These are phyloP conservation scores for Leptodactylus fuscus DNA, from an alignment of 2,113 vertebrate species.

Conservation along the genomic window DNA sequence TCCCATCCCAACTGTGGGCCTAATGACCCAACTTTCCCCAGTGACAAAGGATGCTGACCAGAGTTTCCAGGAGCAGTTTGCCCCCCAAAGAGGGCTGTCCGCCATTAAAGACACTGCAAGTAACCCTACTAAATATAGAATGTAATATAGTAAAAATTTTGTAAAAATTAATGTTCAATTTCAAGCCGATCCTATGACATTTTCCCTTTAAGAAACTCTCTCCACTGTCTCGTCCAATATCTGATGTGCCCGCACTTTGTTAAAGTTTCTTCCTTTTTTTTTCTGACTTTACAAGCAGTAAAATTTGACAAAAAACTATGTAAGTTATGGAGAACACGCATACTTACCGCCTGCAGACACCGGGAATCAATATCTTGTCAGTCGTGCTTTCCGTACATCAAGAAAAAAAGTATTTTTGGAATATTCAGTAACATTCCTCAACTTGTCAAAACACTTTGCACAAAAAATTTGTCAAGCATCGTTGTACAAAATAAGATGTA, in stretches of 20 bases:
- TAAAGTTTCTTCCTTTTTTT: constrained; percentile 2
- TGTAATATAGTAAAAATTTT: no score
- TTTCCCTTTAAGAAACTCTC: not conserved
- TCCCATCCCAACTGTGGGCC: no score
- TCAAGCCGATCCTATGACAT: no score
- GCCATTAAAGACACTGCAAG: no score
- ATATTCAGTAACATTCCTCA: not conserved
- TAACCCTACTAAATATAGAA: no score
- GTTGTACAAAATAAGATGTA: not conserved
- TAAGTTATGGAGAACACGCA: constrained; percentile 35
- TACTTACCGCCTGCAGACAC: constrained; percentile 24
- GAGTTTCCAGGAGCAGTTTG: no score
- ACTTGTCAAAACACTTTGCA: constrained; percentile 31
- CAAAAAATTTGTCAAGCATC: not conserved
- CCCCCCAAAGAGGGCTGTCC: no score
- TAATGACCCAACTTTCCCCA: no score
- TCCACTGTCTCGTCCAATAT: not conserved
- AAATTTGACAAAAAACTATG: constrained; percentile 25
- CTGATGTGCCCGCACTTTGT: not conserved
- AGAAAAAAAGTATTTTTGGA: constrained; percentile 37
- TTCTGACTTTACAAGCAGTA: not conserved
- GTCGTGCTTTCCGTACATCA: not conserved
- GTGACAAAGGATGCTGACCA: no score
- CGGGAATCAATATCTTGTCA: constrained; percentile 29
- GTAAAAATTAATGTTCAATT: no score